A percentile compares a stretch with the other conserved stretches of the same genome.
phyloP scores from a whole-genome alignment of 1,140 invertebrate genomes.

The Cydia fagiglandana region DNA sequence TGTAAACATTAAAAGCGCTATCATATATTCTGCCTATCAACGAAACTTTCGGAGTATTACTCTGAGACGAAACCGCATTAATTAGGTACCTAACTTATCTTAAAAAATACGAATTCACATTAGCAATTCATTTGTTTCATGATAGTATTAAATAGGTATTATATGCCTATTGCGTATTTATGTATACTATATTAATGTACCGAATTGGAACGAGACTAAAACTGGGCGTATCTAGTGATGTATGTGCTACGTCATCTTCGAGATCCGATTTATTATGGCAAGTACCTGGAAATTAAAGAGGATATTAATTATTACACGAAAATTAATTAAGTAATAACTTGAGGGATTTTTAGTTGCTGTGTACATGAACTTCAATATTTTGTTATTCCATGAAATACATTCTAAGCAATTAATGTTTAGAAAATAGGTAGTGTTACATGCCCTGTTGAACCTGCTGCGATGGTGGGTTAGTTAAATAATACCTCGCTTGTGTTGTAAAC shows the following conservation, averaged over 20 bases:
- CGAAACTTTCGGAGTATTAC: too few species aligned
- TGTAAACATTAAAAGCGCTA: neutral
- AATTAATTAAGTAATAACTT: too few species aligned
- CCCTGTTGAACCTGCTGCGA: too few species aligned
- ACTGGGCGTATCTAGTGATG: slow-evolving; percentile 17
- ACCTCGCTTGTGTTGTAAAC: too few species aligned
- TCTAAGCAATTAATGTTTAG: too few species aligned
- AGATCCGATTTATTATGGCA: slow-evolving; percentile 29
- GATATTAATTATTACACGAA: neutral
- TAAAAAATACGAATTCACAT: slow-evolving; percentile 1
- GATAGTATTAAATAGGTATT: neutral
- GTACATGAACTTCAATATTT: too few species aligned
- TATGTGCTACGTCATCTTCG: slow-evolving; percentile 21
- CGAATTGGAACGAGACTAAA: neutral
- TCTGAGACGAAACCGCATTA: neutral
- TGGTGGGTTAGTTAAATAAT: too few species aligned
- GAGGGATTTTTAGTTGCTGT: too few species aligned
- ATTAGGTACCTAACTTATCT: slow-evolving; percentile 15
- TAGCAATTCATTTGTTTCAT: slow-evolving; percentile 1
- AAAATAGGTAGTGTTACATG: too few species aligned
- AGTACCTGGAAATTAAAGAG: slow-evolving; percentile 20
- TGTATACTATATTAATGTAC: neutral
- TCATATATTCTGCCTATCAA: neutral
- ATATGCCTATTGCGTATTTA: neutral
- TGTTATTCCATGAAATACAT: too few species aligned